Percentiles rank a stretch among this genome's conserved stretches.
Evolutionary conservation across 2,888 invertebrate species (phyloP).

Genomic region (Mesorhabditis sp.): DNA sequence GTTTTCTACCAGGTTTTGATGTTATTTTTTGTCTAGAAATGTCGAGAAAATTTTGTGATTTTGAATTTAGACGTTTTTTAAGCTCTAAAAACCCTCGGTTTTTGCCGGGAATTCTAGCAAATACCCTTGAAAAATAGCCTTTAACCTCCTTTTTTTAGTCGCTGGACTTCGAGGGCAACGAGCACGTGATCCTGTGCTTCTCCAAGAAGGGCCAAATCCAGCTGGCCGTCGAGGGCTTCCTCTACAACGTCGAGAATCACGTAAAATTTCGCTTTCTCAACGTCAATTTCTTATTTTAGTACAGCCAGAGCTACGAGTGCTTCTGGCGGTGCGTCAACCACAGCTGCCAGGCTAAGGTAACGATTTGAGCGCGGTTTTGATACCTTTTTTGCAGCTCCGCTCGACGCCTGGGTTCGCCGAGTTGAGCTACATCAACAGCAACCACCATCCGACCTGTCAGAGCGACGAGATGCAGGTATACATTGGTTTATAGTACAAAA

Average conservation of each 20-base stretch:
- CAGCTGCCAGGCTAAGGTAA: neutral
- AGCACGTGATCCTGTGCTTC: constrained; percentile 25
- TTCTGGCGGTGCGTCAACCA: neutral
- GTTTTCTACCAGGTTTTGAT: too few species aligned
- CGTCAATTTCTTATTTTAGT: neutral
- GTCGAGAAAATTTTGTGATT: too few species aligned
- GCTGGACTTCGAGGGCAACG: constrained; percentile 11
- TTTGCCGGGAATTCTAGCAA: too few species aligned
- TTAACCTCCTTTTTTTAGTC: neutral
- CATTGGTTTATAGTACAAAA: neutral
- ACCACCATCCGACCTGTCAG: neutral
- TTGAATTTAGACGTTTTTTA: too few species aligned
- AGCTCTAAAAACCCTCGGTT: too few species aligned
- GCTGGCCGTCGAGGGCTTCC: constrained; percentile 22
- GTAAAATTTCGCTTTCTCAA: constrained; percentile 15
- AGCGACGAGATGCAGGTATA: neutral
- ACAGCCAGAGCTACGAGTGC: neutral
- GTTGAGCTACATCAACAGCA: neutral
- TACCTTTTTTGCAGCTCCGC: neutral
- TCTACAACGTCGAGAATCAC: constrained; percentile 27
- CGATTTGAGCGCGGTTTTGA: neutral
- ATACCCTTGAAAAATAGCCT: neutral
- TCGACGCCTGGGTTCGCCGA: neutral
- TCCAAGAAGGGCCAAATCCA: constrained; percentile 31
- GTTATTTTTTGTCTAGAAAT: too few species aligned